Conservation (phyloP, 1,140 invertebrate genomes). For the Pomacea maculata region DNA sequence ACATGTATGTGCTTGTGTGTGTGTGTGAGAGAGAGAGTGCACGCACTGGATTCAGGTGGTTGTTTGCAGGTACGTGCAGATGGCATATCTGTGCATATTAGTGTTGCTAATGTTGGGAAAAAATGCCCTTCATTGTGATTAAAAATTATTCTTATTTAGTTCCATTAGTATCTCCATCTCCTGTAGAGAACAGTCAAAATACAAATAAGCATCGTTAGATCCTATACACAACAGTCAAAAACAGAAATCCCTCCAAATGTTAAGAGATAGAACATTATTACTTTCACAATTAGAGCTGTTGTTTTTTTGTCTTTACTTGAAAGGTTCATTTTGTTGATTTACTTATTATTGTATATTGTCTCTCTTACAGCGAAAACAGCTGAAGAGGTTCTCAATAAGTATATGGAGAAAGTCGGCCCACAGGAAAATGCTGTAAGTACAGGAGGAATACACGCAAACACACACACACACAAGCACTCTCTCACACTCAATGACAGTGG, state of each 20-base stretch:
- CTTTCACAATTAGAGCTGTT: neutral
- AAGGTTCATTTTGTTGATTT: neutral
- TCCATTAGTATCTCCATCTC: no score
- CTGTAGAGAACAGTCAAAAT: neutral
- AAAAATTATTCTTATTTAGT: no score
- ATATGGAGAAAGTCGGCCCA: slow-evolving; percentile 34
- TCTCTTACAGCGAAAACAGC: slow-evolving; percentile 39
- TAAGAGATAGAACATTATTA: neutral
- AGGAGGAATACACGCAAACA: no score
- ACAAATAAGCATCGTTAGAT: neutral
- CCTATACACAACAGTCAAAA: neutral
- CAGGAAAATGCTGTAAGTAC: slow-evolving; percentile 31
- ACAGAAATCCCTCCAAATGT: neutral
- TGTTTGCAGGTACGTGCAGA: neutral
- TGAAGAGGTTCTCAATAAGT: slow-evolving; percentile 46
- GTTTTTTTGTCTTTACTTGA: neutral
- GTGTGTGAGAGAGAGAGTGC: neutral
- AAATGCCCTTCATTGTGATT: no score
- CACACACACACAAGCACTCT: no score
- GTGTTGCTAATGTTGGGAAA: no score
- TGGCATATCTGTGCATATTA: no score
- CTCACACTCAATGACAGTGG: no score
- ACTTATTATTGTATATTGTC: neutral
- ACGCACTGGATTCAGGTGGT: neutral
- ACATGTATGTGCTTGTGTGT: neutral